phyloP scores from a whole-genome alignment of 2,113 vertebrate genomes.

The Macquaria ambigua region DNA sequence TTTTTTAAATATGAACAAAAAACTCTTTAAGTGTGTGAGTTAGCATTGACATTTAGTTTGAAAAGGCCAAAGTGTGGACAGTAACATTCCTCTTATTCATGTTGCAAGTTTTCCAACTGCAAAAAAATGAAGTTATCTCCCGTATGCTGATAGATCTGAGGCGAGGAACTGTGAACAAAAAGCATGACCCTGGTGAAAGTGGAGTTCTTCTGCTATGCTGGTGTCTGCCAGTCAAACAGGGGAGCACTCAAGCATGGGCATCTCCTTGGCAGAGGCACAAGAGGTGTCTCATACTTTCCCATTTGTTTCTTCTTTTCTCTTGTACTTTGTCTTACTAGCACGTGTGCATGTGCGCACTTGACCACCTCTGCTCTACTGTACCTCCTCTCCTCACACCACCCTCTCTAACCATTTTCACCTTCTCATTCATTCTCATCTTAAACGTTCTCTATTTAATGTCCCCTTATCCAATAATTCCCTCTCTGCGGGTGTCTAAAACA shows the following conservation, averaged over 20 bases:
- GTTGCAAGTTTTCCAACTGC: constrained; percentile 2
- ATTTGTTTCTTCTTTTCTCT: constrained; percentile 37
- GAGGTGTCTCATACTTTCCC: constrained; percentile 52
- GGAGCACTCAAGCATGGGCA: constrained; percentile 58
- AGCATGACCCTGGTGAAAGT: constrained; percentile 39
- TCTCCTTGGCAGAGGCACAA: constrained; percentile 49
- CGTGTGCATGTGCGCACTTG: constrained; percentile 17
- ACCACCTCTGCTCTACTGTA: background rate
- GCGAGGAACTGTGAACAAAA: constrained; percentile 37
- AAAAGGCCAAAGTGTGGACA: background rate
- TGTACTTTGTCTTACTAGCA: constrained; percentile 44
- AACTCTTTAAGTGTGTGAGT: no score
- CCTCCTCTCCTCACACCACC: constrained; percentile 11
- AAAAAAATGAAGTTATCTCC: constrained; percentile 43
- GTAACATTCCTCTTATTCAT: background rate
- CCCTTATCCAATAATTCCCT: constrained; percentile 6
- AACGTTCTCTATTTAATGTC: constrained; percentile 1
- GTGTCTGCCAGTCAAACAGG: constrained; percentile 60
- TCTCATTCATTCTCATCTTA: constrained; percentile 17
- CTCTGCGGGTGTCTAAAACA: constrained; percentile 17
- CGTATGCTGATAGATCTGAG: constrained; percentile 24
- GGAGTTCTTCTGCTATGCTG: constrained; percentile 47
- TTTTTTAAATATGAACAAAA: constrained; percentile 17
- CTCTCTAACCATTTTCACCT: constrained; percentile 12
- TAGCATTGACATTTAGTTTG: background rate